Conservation (phyloP, 2,797 vertebrate species). For the Takifugu ocellatus region DNA sequence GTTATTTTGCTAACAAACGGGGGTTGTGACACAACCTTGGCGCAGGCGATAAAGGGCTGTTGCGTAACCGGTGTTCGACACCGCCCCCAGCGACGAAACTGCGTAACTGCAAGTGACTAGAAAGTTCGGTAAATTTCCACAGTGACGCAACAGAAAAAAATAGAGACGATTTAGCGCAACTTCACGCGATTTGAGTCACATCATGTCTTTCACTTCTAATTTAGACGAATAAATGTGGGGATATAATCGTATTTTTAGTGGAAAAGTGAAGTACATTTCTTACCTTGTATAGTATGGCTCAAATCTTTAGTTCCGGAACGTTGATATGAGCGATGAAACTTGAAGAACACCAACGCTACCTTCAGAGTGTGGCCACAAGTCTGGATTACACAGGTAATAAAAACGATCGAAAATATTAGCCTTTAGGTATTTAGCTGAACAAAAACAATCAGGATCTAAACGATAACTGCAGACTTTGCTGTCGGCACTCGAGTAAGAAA, state of each 20-base stretch:
- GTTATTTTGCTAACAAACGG: too few relatives aligned
- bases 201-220: too few relatives aligned
- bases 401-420: fast-evolving
- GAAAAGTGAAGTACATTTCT: constrained; percentile 7
- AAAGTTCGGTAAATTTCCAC: constrained; percentile 45
- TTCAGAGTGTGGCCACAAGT: background rate
- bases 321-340: background rate
- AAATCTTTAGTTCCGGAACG: constrained; percentile 7
- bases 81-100: constrained; percentile 7
- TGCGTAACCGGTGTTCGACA: constrained; percentile 17
- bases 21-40: too few relatives aligned
- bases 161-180: background rate
- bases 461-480: background rate
- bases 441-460: background rate
- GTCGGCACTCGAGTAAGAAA: background rate
- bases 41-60: background rate
- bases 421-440: background rate
- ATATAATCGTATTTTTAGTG: too few relatives aligned
- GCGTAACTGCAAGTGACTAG: background rate
- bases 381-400: fast-evolving
- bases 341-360: background rate
- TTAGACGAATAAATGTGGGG: too few relatives aligned
- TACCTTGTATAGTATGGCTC: constrained; percentile 30
- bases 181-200: too few relatives aligned
- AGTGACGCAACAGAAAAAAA: constrained; percentile 10